Percentiles rank a stretch among this genome's conserved stretches.
These are phyloP conservation scores for Drosophila orosa DNA, from an alignment of 1,140 invertebrate species.

Conservation along the genomic window DNA sequence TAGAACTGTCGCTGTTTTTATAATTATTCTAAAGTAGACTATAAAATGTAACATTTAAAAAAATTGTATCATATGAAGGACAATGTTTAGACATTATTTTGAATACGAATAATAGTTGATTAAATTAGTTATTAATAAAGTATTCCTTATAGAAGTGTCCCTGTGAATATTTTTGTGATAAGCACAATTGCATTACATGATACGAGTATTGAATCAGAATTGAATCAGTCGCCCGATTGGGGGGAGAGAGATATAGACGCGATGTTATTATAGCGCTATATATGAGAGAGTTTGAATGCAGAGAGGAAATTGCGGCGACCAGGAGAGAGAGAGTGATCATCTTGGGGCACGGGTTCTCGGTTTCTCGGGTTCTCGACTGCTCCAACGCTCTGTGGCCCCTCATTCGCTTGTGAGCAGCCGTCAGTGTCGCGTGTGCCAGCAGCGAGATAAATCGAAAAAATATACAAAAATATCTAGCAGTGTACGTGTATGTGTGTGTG, in stretches of 20 bases:
- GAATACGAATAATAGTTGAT: not conserved
- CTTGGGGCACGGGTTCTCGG: slow-evolving; percentile 16
- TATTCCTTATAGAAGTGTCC: not conserved
- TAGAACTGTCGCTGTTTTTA: too few species aligned
- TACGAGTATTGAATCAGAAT: slow-evolving; percentile 28
- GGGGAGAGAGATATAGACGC: slow-evolving; percentile 18
- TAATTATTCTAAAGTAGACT: too few species aligned
- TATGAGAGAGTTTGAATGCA: not conserved
- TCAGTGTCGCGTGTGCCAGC: slow-evolving; percentile 78
- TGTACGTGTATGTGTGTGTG: slow-evolving; percentile 33
- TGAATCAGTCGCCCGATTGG: slow-evolving; percentile 35
- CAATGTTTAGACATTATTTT: not conserved
- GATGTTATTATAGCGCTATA: slow-evolving; percentile 8
- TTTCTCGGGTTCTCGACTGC: slow-evolving; percentile 17
- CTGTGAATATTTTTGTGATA: slow-evolving; percentile 32
- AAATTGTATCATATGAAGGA: too few species aligned
- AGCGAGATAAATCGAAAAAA: slow-evolving; percentile 46
- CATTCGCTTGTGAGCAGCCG: slow-evolving; percentile 80
- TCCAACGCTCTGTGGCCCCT: slow-evolving; percentile 19
- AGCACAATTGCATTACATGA: slow-evolving; percentile 44
- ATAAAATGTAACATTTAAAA: too few species aligned
- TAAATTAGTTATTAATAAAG: not conserved
- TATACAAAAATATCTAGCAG: slow-evolving; percentile 37
- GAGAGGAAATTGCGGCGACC: not conserved
- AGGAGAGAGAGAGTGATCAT: slow-evolving; percentile 21